Evolutionary conservation across 30 jellyfish, hydroid and myxozoan species (phyloP), one percentile per base, ranked within the genome.

Genomic region (Clytia hemisphaerica): DNA sequence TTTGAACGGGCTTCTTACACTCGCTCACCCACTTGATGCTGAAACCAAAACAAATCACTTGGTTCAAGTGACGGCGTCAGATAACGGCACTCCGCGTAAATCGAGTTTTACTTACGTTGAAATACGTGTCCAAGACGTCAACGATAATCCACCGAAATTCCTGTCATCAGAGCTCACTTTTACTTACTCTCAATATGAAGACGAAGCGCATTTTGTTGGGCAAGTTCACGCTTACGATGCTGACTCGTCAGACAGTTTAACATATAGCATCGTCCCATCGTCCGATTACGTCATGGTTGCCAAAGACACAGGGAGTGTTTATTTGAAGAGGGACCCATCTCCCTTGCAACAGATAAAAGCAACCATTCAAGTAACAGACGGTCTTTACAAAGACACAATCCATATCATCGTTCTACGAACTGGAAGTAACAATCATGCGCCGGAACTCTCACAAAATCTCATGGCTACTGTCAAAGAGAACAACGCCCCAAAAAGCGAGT

Each of bases 91-190:
- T 63, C 94, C 89, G 24, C 57, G 79, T 18, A 63, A 83, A n/a
- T 10, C 67, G 16, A 91, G 94, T 55, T 71, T 72, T 62, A 83
- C 95, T 16, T 71, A 77, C 57, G 63, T 91, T 40, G 36, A 35
- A 32, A 55, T 91, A 36, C 50, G 45, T 42, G 50, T 91, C 28
- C 2, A 16, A 60, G 82, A 91, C 45, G 93, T 82, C 74, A 91
- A 91, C 53, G 99, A 91, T 75, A 82, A 91, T 47, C 61, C 84
- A 27, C 99, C 99, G 2, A 34, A 25, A 4, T 91, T 91, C 50
- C 80, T 75, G 27, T 67, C 50, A 36, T 27, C 31, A 22, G 35
- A 53, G 1, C 83, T 73, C 75, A 37, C 83, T 61, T 38, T 69
- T 27, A 94, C 77, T 30, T 94, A 83, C 15, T 76, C 26, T 0